Base-by-base conservation (phyloP, 2,113 vertebrate species). In the Furnarius figulus region DNA sequence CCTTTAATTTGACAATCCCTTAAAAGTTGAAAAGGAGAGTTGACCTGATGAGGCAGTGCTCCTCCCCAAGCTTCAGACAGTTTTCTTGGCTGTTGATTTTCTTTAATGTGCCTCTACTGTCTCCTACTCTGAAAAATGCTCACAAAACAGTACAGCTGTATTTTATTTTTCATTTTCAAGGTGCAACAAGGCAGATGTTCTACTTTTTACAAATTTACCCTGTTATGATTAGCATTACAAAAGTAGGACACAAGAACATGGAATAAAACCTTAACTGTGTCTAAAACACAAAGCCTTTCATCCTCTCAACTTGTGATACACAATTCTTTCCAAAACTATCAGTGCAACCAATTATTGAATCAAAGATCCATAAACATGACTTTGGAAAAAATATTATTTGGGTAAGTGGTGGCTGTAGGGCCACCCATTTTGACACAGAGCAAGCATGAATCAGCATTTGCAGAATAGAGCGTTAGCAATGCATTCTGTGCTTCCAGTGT, bases 1-100 rank as follows among this genome's bases (percentile, higher is more conserved):
- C 49, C 27, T 91, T 97, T 91, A 73, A 85, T 70, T 85, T 75
- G 58, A 73, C 75, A 96, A 62, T 73, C 77, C 40, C 62, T 93
- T 93, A 77, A 53, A 89, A 93, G 44, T 33, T 75, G 74, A 94
- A 91, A 89, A 87, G 70, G 42, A 71, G 25, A 66, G 20, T 31
- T 93, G 81, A 93, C 81, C 21, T 73, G 28, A 87, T 66, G 28
- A 90, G 37, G 22, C 63, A 68, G 15, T 52, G 24, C 25, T 89
- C 13, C 85, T 91, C 12, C 25, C 22, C 33, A 70, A 35, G 25
- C 56, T 58, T 52, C 53, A 59, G 31, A 21, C n/a, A 44, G 42
- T 84, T 81, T 92, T 58, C 58, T 84, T 70, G 19, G 25, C 24
- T 82, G 7, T 30, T 58, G 22, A 56, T 79, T 72, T 94, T 44